Base-by-base conservation (phyloP, 2,113 vertebrate species). In the Heterocephalus glaber region DNA sequence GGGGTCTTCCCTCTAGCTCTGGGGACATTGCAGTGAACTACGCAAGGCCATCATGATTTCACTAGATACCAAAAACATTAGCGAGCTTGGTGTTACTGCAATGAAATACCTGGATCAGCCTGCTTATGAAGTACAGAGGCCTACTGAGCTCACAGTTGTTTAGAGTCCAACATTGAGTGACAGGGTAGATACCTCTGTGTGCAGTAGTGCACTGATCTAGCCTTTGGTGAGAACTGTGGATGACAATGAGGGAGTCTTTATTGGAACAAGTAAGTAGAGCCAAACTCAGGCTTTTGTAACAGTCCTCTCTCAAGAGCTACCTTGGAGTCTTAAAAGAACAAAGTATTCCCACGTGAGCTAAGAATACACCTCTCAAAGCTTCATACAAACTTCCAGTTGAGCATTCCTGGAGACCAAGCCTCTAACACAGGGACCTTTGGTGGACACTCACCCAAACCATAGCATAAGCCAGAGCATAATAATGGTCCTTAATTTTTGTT, bases 311-410 rank as follows among this genome's bases (percentile, higher is more conserved):
- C 16, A 58, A 58, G 63, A 86, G n/a, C 20, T 41, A 22, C 24
- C n/a, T 13, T 74, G n/a, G 14, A 52, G 2, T 17, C 10, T 11
- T 35, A 58, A 6, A 70, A 70, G 12, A 54, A 77, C 14, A 9
- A 9, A 77, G 12, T 24, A 33, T 30, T 7, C 26, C 70, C 20
- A 86, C n/a, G 38, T 47, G n/a, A 86, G 12, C 11, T 41, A 60
- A 44, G 17, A 47, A 1, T 1, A 2, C 5, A 19, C 7, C 22
- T 1, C 24, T 35, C 26, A 52, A 63, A 56, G 5, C 5, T 28
- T 35, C 38, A 56, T 41, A 66, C 41, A 76, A 54, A 0, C 12
- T 87, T 20, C 52, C 28, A 63, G 33, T 28, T 44, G 17, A 8
- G 7, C 44, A 35, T 10, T 16, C 11, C 14, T 79, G 4, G 28